Evolutionary conservation across 2,113 vertebrate genomes (phyloP).

Genomic region (Neolamprologus tretocephalus): DNA sequence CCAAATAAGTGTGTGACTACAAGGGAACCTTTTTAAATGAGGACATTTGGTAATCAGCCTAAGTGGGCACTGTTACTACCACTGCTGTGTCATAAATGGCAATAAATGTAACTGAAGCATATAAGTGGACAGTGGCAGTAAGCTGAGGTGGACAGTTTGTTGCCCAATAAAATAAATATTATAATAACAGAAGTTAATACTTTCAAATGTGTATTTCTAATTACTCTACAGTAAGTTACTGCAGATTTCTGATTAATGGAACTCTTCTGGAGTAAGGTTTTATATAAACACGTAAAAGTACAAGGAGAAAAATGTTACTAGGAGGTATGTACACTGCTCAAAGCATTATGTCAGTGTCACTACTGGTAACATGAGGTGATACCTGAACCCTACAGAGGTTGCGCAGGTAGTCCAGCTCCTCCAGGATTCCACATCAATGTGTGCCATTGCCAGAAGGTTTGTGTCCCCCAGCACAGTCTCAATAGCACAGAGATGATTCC

Average conservation of each 20-base stretch:
- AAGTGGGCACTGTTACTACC: background rate
- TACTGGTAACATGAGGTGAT: background rate
- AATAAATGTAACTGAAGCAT: background rate
- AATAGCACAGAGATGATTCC: background rate
- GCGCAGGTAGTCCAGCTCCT: background rate
- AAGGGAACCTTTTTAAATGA: background rate
- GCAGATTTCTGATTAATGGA: background rate
- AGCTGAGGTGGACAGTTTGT: background rate
- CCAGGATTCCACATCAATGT: background rate
- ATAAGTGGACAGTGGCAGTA: background rate
- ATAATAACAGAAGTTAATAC: background rate
- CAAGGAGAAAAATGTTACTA: background rate
- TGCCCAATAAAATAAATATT: background rate
- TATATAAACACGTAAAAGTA: background rate
- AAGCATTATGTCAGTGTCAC: background rate
- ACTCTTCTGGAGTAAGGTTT: background rate
- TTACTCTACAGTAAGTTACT: background rate
- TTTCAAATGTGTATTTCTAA: background rate
- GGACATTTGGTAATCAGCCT: background rate
- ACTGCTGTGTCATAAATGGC: background rate
- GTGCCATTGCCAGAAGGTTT: background rate
- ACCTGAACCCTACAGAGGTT: background rate
- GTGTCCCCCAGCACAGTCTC: background rate
- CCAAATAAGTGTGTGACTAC: background rate
- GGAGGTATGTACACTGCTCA: background rate